Evolutionary conservation across 1,140 invertebrate species (phyloP), one percentile per base, ranked within the genome.

Genomic region (Stegodyphus dumicola): DNA sequence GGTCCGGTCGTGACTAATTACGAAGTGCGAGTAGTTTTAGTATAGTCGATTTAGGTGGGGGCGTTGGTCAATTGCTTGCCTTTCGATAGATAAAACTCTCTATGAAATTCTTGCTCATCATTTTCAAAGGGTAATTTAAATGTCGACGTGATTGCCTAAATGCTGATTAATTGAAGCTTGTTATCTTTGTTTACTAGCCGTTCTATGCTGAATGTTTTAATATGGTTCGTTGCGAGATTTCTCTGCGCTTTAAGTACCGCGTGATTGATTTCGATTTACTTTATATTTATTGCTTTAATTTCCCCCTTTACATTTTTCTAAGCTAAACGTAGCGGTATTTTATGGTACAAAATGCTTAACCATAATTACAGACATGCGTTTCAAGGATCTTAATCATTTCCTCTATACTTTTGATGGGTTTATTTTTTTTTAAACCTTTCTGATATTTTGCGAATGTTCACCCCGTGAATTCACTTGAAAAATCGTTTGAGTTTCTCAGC

Each of bases 81-180:
- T 65, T 81, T 81, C 60, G 53, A 76, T 85, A 76, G 81, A 85
- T 85, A 85, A 77, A 85, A 77, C 73, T n/a, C 65, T 83, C 53
- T 75, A 67, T 70, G 74, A 85, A 76, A 85, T 70, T 77, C 73
- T 33, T 52, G 73, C 81, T 76, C 81, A 85, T 85, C 81, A 85
- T 85, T 85, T 85, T 75, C 18, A 76, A 75, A 83, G 81, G 73
- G 81, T 85, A 85, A 85, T 85, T 85, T 85, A 85, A 85, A 85
- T 85, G 81, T 85, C 81, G 48, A 77, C 81, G 53, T 85, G 81
- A 85, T 76, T 70, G 65, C 73, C 73, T 85, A 85, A 85, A 85
- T 85, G 65, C 81, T 77, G 53, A 85, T 76, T 85, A 85, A 85
- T 85, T 85, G 81, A 69, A 53, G 73, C 81, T 85, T 15, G 81